Base-by-base conservation (phyloP, 2,888 invertebrate genomes). In the Nysson spinosus region DNA sequence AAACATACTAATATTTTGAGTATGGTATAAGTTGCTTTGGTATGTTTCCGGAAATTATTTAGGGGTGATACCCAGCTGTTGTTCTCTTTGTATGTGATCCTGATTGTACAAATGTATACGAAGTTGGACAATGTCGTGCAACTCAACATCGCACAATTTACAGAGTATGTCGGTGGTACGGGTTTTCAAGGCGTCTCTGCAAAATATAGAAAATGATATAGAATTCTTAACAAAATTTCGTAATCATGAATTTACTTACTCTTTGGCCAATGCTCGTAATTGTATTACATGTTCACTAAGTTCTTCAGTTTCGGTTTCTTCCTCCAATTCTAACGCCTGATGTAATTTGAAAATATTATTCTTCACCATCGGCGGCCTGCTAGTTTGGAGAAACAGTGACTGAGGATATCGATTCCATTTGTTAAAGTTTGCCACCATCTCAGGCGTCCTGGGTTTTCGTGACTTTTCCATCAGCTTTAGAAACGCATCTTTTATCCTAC, bases 31-130 rank as follows among this genome's bases (percentile, higher is more conserved):
- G n/a, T n/a, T n/a, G n/a, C n/a, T n/a, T n/a, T n/a, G n/a, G n/a
- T n/a, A n/a, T n/a, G n/a, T n/a, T 24, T 6, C 4, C 6, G 9
- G 2, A 28, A 6, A 28, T 28, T 9, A 9, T 28, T 17, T 55
- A 50, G 55, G 1, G 4, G 44, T 14, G 9, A 55, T 6, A 32
- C 44, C 47, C 24, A 89, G 83, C 49, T 88, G 87, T 14, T 88
- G 86, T 61, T 89, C 89, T 30, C 87, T 88, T 51, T 88, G 87
- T 40, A 79, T 84, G 78, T 91, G 91, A 16, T 84, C 79, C 63
- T 83, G 83, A 47, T 89, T 89, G 73, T 87, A 88, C 9, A 91
- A 86, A 71, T 91, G 91, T 20, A 88, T 87, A 52, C 90, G 89
- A 84, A 91, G 87, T 1, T 88, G 83, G 54, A 88, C 88, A 26